Base-by-base conservation (phyloP, 2,797 vertebrate genomes). In the Aphelocoma californica region DNA sequence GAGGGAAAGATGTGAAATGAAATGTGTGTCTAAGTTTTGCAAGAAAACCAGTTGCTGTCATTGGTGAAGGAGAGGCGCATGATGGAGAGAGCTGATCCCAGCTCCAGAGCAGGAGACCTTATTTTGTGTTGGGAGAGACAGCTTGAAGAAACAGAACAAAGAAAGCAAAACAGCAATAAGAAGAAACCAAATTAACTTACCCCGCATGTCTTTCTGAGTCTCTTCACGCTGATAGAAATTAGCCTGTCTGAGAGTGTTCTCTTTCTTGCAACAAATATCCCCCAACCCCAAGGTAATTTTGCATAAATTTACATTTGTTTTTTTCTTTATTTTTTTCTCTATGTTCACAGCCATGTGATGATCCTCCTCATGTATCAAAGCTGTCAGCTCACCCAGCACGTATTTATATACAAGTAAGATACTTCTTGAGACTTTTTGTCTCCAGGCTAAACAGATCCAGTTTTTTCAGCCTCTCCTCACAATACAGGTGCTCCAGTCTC, bases 301-400 rank as follows among this genome's bases (percentile, higher is more conserved):
- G 12, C 40, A 81, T 58, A 40, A 51, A 62, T 62, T 9, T 47
- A 51, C 0, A 1, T 58, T 67, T 58, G 0, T 2, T 24, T 24
- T 31, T 25, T 40, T 48, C 7, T 9, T 10, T 8, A 16, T 42
- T 84, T 69, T 74, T 69, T 4, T 51, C 6, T 71, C 21, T 50
- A 2, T 57, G 24, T 57, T 80, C 44, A 21, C 4, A 85, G 6
- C 3, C 20, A 45, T 47, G 14, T 6, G 6, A 16, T 64, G 18
- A 80, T 62, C 85, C 36, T 69, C 17, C 20, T 75, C 34, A 72
- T 4, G 10, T 28, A 62, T 21, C 42, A 50, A 62, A 75, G 1
- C 14, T 18, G 6, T 50, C 2, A 0, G 45, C 20, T 70, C 8
- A 23, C 3, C 2, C 14, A 15, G 34, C 31, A 47, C 21, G 12